These are phyloP conservation scores for Globia sparganii DNA, from an alignment of 2,888 invertebrate genomes.

Conservation along the genomic window DNA sequence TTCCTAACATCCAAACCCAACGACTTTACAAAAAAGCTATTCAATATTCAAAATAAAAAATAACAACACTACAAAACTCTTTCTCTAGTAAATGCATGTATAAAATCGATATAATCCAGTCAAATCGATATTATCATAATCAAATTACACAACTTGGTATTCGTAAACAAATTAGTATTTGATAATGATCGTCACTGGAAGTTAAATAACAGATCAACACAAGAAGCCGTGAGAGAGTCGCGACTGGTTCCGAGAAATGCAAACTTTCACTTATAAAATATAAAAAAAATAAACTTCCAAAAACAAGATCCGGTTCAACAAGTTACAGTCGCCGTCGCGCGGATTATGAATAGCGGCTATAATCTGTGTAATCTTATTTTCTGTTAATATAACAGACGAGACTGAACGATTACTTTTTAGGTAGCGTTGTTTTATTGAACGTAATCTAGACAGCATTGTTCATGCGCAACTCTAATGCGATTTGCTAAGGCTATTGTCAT, in stretches of 20 bases:
- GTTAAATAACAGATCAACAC: constrained; percentile 84
- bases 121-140: constrained; percentile 43
- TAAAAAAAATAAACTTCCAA: constrained; percentile 74
- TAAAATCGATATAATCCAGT: constrained; percentile 22
- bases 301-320: constrained; percentile 83
- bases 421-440: constrained; percentile 14
- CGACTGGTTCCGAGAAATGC: constrained; percentile 81
- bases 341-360: constrained; percentile 67
- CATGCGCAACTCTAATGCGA: neutral
- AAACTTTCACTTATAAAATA: constrained; percentile 83
- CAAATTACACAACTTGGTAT: constrained; percentile 68
- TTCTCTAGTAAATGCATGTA: constrained; percentile 11
- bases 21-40: neutral
- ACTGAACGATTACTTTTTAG: constrained; percentile 14
- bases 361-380: constrained; percentile 53
- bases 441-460: neutral
- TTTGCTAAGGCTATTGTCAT: constrained; percentile 3
- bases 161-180: constrained; percentile 78
- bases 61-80: neutral
- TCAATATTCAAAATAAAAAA: neutral
- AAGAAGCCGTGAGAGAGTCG: constrained; percentile 79
- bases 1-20: neutral
- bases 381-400: constrained; percentile 22
- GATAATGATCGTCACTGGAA: constrained; percentile 80
- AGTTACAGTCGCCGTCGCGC: constrained; percentile 60